Evolutionary conservation across 2,888 invertebrate genomes (phyloP), one percentile per base, ranked within the genome.

Genomic region (Ryuthela nishihirai): DNA sequence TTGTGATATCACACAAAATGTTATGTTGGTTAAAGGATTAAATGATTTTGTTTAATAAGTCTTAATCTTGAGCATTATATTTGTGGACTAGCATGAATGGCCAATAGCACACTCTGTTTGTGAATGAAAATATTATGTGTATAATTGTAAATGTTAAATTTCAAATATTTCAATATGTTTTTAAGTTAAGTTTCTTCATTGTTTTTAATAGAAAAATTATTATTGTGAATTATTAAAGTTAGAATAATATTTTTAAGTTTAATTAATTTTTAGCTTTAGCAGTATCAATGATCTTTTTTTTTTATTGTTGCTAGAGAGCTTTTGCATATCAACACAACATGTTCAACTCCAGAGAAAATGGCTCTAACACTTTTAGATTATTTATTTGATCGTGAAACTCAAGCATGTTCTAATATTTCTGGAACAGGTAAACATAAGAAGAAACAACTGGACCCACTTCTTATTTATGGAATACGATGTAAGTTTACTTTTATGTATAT

Each of bases 311-410:
- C 3, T 29, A 61, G 61, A 3, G 42, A 55, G 60, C 68, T 79
- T n/a, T 68, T 77, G n/a, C 77, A 78, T 61, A 75, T 79, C 44
- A 77, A 78, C 65, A 75, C 76, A 10, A 75, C 76, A 54, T 79
- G 78, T 67, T 72, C 74, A 12, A 77, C 78, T n/a, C 73, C 78
- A 21, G 78, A 78, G 65, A 79, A 79, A 69, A 78, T 79, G 78
- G 79, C 78, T 2, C 69, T 79, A 5, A 77, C 78, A 2, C 68
- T 79, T 34, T 68, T 79, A 25, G 79, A 79, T 67, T 76, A 77
- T 65, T 67, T 79, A 54, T 79, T 79, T 71, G 75, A 78, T 29
- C 68, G 77, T 32, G 78, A 78, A 62, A 76, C 76, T 6, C 75
- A 77, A 62, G 78, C 79, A 9, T 69, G 72, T 20, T 78, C 78